Conservation (phyloP, 2,888 invertebrate species). For the Xestoiulus laeticollis region DNA sequence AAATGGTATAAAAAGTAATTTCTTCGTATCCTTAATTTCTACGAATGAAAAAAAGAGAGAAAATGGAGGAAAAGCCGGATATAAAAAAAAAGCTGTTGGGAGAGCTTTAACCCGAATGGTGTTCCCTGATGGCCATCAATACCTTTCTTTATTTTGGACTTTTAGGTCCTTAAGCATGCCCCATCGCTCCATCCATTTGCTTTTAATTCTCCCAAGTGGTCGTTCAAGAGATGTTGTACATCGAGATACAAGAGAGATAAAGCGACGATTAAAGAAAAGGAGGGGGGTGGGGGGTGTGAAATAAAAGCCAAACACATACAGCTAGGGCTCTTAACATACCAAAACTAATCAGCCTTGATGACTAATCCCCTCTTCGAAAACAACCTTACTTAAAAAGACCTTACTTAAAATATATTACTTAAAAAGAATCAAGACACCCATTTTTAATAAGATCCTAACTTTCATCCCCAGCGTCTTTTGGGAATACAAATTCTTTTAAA, state of each 20-base stretch:
- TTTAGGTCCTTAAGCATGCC: constrained; percentile 12
- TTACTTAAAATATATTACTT: neutral
- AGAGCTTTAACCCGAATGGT: neutral
- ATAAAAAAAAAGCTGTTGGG: neutral
- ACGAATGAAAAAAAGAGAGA: no score
- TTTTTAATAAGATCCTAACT: neutral
- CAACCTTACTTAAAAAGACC: neutral
- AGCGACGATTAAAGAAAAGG: neutral
- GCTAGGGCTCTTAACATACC: neutral
- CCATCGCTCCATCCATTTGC: neutral
- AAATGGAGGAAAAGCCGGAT: no score
- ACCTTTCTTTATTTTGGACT: neutral
- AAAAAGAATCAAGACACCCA: neutral
- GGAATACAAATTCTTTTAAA: neutral
- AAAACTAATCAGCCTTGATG: neutral
- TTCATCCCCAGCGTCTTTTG: neutral
- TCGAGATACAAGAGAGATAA: neutral
- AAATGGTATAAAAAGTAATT: no score
- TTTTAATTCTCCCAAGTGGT: constrained; percentile 26
- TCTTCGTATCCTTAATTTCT: no score
- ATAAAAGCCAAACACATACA: neutral
- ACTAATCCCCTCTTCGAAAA: neutral
- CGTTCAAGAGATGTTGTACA: neutral
- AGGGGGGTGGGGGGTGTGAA: neutral
- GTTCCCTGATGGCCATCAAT: neutral